phyloP scores from a whole-genome alignment of 2,888 invertebrate genomes.

The Campopleginae sp. region DNA sequence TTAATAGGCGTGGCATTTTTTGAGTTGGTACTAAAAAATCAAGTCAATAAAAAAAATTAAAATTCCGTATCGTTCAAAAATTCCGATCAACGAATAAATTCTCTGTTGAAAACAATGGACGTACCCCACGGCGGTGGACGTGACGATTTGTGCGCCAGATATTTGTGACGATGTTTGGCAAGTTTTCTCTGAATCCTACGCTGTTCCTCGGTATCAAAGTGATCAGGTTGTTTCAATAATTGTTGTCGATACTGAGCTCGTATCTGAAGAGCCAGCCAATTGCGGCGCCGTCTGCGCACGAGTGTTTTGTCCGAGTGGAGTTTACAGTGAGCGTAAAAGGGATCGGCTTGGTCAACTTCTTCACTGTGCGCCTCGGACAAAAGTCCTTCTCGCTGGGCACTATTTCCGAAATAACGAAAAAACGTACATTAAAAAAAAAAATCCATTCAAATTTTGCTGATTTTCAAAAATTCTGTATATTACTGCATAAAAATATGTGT shows the following conservation, averaged over 20 bases:
- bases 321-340: conserved; percentile 98
- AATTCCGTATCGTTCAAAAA: neutral
- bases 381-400: conserved; percentile 96
- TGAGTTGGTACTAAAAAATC: conserved; percentile 92
- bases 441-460: conserved; percentile 4
- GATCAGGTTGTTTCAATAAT: conserved; percentile 86
- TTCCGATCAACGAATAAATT: neutral
- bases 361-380: conserved; percentile 96
- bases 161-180: conserved; percentile 94
- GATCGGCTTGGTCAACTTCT: conserved; percentile 96
- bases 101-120: neutral
- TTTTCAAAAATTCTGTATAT: too few relatives aligned
- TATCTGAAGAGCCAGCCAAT: conserved; percentile 94
- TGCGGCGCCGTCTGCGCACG: conserved; percentile 91
- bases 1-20: conserved; percentile 96
- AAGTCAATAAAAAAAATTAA: neutral
- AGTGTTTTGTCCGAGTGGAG: conserved; percentile 96
- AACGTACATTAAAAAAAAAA: conserved; percentile 15
- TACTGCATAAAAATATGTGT: neutral
- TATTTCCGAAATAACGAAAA: conserved; percentile 78
- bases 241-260: conserved; percentile 89
- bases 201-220: conserved; percentile 89
- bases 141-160: conserved; percentile 89
- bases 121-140: conserved; percentile 94
- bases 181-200: conserved; percentile 92